These are phyloP conservation scores for Acanthosepion pharaonis DNA, from an alignment of 2,888 invertebrate species.

Conservation along the genomic window DNA sequence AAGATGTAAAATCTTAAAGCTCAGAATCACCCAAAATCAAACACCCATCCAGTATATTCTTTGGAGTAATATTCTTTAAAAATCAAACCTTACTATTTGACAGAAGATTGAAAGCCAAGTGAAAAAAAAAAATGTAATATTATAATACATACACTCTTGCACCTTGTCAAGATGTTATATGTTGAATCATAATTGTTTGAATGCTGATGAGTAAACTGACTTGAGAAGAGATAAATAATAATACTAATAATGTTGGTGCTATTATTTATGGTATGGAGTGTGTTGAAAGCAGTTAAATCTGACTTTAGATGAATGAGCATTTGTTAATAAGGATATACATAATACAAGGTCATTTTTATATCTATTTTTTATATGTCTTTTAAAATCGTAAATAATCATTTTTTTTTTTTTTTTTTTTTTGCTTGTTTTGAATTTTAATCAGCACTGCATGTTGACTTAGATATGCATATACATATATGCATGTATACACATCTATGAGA, in stretches of 20 bases:
- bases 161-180: not conserved
- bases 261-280: not conserved
- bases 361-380: slow-evolving; percentile 9
- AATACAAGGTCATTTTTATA: not conserved
- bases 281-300: not conserved
- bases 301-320: not conserved
- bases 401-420: not conserved
- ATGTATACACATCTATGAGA: not conserved
- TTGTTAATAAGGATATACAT: not conserved
- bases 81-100: not conserved
- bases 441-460: not conserved
- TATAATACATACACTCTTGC: not conserved
- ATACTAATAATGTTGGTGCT: not conserved
- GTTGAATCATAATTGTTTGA: not conserved
- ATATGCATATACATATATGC: not conserved
- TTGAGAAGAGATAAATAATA: not conserved
- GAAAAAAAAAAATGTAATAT: not conserved
- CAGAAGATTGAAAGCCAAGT: not conserved
- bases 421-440: slow-evolving; percentile 2
- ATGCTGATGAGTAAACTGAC: not conserved
- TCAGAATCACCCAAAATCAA: not conserved
- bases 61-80: not conserved
- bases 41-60: not conserved
- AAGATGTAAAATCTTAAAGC: not conserved
- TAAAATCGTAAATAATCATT: not conserved